Base-by-base conservation (phyloP, 2,888 invertebrate genomes). In the Drosophila demipolita region DNA sequence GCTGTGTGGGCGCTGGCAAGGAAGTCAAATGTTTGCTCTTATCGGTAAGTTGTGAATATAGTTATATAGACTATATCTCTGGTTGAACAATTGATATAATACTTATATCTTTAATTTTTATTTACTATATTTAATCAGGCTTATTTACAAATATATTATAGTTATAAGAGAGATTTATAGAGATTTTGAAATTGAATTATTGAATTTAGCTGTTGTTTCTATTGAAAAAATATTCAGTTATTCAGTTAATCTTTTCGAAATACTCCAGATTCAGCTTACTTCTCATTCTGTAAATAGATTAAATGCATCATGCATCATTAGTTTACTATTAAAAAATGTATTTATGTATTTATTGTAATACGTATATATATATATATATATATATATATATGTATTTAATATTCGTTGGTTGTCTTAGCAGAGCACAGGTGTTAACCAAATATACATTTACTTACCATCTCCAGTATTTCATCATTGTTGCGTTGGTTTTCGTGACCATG, bases 1-100 rank as follows among this genome's bases (percentile, higher is more conserved):
- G 99, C 66, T 98, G 98, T 93, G 95, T 97, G 90, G 99, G 98
- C 52, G 98, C 98, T n/a, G 96, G 97, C 53, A 97, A 96, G 92
- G 98, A 99, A 94, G 96, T 98, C 91, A 97, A 97, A 93, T 98
- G 98, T 93, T 96, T 99, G 95, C 95, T 99, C 55, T 95, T 98
- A 66, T 97, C 97, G 94, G 98, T 98, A 94, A 94, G 95, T 94
- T 38, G 4, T 15, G 11, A 35, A 7, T 23, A 2, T 23, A 23
- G n/a, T n/a, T 12, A 42, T 12, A 45, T 12, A 6, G 7, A 7
- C 3, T 20, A 7, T 1, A 20, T 45, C 3, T 7, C 20, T 7
- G 12, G 15, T 20, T 12, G 3, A 7, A 12, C 3, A 20, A 20
- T 15, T 20, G 11, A 12, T 42, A 2, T 20, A 20, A 20, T 15